Evolutionary conservation across 1,140 invertebrate genomes (phyloP), one percentile per base, ranked within the genome.

Genomic region (Drosophila quadrilineata): DNA sequence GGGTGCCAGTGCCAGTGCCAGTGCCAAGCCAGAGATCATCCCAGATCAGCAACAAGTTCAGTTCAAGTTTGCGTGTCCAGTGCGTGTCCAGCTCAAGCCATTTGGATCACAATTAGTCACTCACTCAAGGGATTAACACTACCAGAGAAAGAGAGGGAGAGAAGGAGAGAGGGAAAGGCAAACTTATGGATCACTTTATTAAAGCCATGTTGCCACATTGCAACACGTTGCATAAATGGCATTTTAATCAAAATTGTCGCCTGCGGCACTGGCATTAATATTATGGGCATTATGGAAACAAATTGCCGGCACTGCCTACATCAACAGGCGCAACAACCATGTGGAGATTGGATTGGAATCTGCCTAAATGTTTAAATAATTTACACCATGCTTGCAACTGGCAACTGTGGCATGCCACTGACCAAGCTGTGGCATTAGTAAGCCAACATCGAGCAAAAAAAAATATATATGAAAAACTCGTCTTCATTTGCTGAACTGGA

Each of bases 201-300:
- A 67, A 75, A 26, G 22, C 12, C 12, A 45, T 2, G 3, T 22
- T 29, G 8, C 8, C 9, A 29, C 28, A n/a, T 6, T 28, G 26
- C 2, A 6, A 9, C 2, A 6, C 26, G 26, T 28, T 28, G 22
- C 10, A 40, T 84, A 84, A 85, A 85, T 85, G 79, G 74, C 79
- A 79, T 85, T 85, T 85, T 85, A 85, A 85, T 85, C 70, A 85
- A 85, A 85, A 76, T 84, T 84, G 77, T 84, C 77, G 77, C 77
- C 79, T 33, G 36, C 58, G 79, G 74, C 19, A 56, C n/a, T 48
- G 10, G 33, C 31, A 79, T 80, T 75, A 85, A 84, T 79, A 60
- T 69, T 46, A n/a, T n/a, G 36, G 48, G 69, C 70, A 76, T 75
- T 73, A 66, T 63, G 60, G 38, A 57, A 60, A 79, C 75, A 80